Evolutionary conservation across 2,888 invertebrate species (phyloP).

Genomic region (Drosophila diplacantha): DNA sequence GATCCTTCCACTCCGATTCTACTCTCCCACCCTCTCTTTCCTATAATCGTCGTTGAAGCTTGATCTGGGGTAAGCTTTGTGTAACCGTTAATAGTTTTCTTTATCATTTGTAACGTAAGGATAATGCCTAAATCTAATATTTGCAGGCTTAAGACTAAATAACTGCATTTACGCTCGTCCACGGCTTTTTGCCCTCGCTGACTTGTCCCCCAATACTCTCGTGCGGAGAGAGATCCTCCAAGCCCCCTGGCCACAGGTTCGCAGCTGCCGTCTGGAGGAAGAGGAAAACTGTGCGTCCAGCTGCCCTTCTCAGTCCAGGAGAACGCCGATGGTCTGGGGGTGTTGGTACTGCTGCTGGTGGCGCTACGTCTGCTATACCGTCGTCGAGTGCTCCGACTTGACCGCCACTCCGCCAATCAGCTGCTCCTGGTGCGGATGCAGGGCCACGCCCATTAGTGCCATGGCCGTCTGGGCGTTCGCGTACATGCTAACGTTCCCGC

Average conservation of each 20-base stretch:
- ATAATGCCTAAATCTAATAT: slow-evolving; percentile 62
- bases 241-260: neutral
- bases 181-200: slow-evolving; percentile 18
- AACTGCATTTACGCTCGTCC: slow-evolving; percentile 67
- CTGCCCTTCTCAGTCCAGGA: slow-evolving; percentile 46
- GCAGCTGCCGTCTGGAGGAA: neutral
- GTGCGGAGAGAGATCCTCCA: neutral
- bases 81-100: slow-evolving; percentile 29
- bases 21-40: slow-evolving; percentile 5
- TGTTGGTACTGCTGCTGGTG: slow-evolving; percentile 18
- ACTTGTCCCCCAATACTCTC: neutral
- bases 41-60: slow-evolving; percentile 20
- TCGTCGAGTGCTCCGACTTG: slow-evolving; percentile 70
- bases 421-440: slow-evolving; percentile 47
- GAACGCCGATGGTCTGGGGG: slow-evolving; percentile 26
- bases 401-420: slow-evolving; percentile 44
- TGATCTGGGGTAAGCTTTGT: slow-evolving; percentile 29
- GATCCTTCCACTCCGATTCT: slow-evolving; percentile 5
- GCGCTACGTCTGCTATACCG: slow-evolving; percentile 74
- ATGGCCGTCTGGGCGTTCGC: slow-evolving; percentile 61
- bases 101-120: slow-evolving; percentile 40
- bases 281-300: slow-evolving; percentile 13
- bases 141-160: slow-evolving; percentile 72
- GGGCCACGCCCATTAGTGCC: slow-evolving; percentile 66
- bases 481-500: slow-evolving; percentile 56